A percentile compares a stretch with the other conserved stretches of the same genome.
Conservation (phyloP, 2,888 invertebrate species). For the Amblyteles armatorius region DNA sequence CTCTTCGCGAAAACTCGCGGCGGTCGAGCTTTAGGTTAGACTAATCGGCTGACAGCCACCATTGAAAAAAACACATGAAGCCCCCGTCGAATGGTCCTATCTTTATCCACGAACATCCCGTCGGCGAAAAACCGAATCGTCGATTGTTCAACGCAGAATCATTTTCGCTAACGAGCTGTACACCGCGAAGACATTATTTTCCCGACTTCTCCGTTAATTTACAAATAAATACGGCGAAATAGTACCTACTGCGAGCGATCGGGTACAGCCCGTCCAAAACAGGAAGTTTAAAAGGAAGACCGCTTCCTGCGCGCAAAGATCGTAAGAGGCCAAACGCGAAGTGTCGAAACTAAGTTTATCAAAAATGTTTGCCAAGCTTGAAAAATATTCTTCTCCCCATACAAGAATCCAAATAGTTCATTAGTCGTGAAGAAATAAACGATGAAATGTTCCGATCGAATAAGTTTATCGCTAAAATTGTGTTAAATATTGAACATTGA, state of each 20-base stretch:
- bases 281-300: slow-evolving; percentile 74
- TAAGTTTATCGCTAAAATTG: slow-evolving; percentile 12
- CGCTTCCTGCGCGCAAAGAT: slow-evolving; percentile 69
- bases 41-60: slow-evolving; percentile 58
- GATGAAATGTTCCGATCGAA: too few species aligned
- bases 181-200: slow-evolving; percentile 65
- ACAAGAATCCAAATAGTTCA: neutral
- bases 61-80: slow-evolving; percentile 66
- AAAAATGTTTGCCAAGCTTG: neutral
- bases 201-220: slow-evolving; percentile 47
- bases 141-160: slow-evolving; percentile 29
- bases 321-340: slow-evolving; percentile 21
- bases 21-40: slow-evolving; percentile 50
- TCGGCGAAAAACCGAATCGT: slow-evolving; percentile 49
- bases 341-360: neutral
- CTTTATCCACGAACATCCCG: slow-evolving; percentile 74
- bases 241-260: slow-evolving; percentile 68
- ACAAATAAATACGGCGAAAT: slow-evolving; percentile 68
- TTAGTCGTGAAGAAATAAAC: too few species aligned
- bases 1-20: neutral
- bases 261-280: slow-evolving; percentile 69
- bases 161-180: slow-evolving; percentile 17
- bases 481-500: neutral
- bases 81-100: slow-evolving; percentile 50
- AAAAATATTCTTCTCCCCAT: neutral